Base-by-base conservation (phyloP, 2,888 invertebrate genomes). In the Cheilosia grossa region DNA sequence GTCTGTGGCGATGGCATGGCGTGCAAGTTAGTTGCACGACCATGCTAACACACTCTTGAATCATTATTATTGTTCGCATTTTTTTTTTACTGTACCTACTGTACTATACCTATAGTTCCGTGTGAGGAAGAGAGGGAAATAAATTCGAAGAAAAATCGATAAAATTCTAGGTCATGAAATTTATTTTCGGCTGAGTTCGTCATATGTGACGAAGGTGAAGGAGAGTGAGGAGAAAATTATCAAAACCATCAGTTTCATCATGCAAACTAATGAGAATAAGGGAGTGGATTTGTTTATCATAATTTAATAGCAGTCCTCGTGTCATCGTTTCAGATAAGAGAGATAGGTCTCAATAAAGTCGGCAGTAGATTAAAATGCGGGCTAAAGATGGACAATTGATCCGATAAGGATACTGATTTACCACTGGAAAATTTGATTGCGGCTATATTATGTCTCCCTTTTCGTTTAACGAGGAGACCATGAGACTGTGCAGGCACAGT, bases 101-200 rank as follows among this genome's bases (percentile, higher is more conserved):
- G 24, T 51, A 51, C 27, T 19, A n/a, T 19, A 10, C 1, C 1
- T 3, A 13, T n/a, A 4, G 4, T 10, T 49, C n/a, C 19, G n/a
- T 21, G 51, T 15, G 17, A 30, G 21, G 1, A 10, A 21, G 27
- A 21, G n/a, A n/a, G 13, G 5, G n/a, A 24, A 27, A 40, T 9
- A 53, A 40, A 27, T 53, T 27, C 13, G 17, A 19, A 37, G 15
- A 54, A 64, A 67, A 67, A 67, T 67, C 67, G 40, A 67, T 67
- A 67, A 27, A n/a, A 42, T 67, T 67, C 67, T 67, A 67, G 67
- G 67, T 67, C 67, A 67, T 67, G 54, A 54, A 42, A 53, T 40
- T 6, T 64, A 21, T 19, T 15, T 37, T 21, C 33, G 15, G 17
- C 27, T 51, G 49, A 37, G 37, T 42, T 47, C 21, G 2, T 15